Percentiles rank a stretch among this genome's conserved stretches.
Conservation (phyloP, 92 coral and sea anemone genomes). For the Bergia sp. region DNA sequence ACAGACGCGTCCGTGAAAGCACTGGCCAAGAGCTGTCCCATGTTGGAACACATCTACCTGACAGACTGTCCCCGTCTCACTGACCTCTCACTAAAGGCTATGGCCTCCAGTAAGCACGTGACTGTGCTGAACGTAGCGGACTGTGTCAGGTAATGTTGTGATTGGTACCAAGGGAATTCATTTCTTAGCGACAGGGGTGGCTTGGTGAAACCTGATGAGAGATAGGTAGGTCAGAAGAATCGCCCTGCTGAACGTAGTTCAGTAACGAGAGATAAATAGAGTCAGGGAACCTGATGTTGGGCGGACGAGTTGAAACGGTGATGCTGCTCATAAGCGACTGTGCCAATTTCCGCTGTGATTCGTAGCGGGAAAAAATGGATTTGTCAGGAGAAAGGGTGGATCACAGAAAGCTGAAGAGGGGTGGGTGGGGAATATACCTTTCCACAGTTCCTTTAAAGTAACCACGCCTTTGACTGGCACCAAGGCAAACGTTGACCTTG, state of each 20-base stretch:
- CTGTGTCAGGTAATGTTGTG: slow-evolving; percentile 79
- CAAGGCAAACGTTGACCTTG: too few species aligned
- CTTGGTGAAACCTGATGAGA: background rate
- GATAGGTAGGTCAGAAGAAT: background rate
- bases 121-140: slow-evolving; percentile 87
- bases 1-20: slow-evolving; percentile 93
- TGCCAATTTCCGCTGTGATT: too few species aligned
- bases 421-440: too few species aligned
- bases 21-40: slow-evolving; percentile 87
- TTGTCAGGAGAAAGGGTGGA: too few species aligned
- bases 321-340: too few species aligned
- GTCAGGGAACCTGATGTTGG: too few species aligned
- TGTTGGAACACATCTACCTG: slow-evolving; percentile 83
- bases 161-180: background rate
- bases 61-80: slow-evolving; percentile 96
- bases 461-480: too few species aligned
- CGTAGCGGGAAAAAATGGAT: too few species aligned
- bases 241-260: background rate
- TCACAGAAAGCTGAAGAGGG: too few species aligned
- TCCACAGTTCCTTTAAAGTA: too few species aligned
- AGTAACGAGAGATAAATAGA: too few species aligned
- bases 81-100: slow-evolving; percentile 92
- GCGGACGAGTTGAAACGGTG: too few species aligned
- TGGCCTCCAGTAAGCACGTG: slow-evolving; percentile 81
- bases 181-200: background rate